These are phyloP conservation scores for Watersipora subatra DNA, from an alignment of 1,140 invertebrate genomes.

Conservation along the genomic window DNA sequence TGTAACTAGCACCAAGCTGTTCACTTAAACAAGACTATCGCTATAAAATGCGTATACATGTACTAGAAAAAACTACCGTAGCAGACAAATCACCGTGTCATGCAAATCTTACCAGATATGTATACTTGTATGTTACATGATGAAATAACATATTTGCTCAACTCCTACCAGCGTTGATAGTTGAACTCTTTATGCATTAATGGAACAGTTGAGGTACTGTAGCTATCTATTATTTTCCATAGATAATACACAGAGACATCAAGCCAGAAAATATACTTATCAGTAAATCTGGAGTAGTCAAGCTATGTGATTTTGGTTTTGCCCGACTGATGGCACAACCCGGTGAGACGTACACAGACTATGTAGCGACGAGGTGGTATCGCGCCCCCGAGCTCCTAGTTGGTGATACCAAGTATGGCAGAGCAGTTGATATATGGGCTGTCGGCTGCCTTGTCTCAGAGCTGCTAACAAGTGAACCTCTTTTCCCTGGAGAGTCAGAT, in stretches of 20 bases:
- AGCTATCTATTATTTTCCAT: constrained; percentile 22
- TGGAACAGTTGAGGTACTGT: no score
- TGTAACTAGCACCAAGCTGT: no score
- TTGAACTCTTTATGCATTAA: no score
- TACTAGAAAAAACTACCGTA: no score
- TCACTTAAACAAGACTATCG: no score
- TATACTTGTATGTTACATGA: no score
- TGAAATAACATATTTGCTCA: no score
- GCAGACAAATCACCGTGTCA: no score
- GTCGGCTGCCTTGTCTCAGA: constrained; percentile 37
- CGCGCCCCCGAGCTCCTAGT: constrained; percentile 91
- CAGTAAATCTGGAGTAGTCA: constrained; percentile 62
- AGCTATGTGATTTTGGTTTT: constrained; percentile 79
- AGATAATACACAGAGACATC: constrained; percentile 79
- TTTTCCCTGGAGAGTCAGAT: constrained; percentile 41
- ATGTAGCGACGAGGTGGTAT: constrained; percentile 98
- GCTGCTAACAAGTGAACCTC: constrained; percentile 37
- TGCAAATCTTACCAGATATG: no score
- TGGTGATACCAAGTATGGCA: constrained; percentile 41
- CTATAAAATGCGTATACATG: no score
- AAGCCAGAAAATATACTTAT: constrained; percentile 84
- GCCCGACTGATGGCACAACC: constrained; percentile 53
- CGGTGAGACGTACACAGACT: constrained; percentile 96
- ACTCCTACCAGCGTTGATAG: no score
- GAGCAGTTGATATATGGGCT: constrained; percentile 42